Base-by-base conservation (phyloP, 2,888 invertebrate species). In the Ophion ellenae region DNA sequence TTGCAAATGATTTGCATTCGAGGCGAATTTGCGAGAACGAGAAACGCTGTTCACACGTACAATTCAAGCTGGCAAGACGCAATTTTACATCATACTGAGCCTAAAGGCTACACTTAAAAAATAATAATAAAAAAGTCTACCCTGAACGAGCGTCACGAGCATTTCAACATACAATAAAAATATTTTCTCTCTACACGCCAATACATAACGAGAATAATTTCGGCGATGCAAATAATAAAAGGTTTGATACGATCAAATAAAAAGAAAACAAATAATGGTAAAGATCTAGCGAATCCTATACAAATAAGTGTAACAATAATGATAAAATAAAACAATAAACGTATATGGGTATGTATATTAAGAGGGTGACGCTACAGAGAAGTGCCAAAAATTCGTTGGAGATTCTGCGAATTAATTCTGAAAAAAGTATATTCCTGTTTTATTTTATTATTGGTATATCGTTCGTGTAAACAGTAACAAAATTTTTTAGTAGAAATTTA, bases 101-200 rank as follows among this genome's bases (percentile, higher is more conserved):
- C 36, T 78, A 83, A 76, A 28, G 11, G 32, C 28, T 76, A 57
- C 20, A 63, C 64, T 73, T 20, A 80, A 66, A 24, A 45, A 28
- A 5, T 32, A 32, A 32, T 32, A 32, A 32, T 32, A 53, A 63
- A 71, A 79, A 45, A n/a, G 32, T 45, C 70, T 53, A 45, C 45
- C 61, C n/a, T 24, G 59, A 74, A 74, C 61, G 74, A 80, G 82
- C 79, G 76, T 73, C 76, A 80, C 83, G 80, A 83, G 83, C 61
- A 67, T 61, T 47, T 36, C n/a, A 74, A 69, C 53, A 20, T 24
- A 61, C 36, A 6, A 74, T 36, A 79, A 79, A 69, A 61, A 28
- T 40, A 32, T 24, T 40, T 57, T 28, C 28, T 10, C 20, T 45
- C 47, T 47, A 14, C 20, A 36, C 11, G 57, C 59, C 70, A 70